Evolutionary conservation across 1,140 invertebrate species (phyloP).

Genomic region (Macrosteles quadrilineatus): DNA sequence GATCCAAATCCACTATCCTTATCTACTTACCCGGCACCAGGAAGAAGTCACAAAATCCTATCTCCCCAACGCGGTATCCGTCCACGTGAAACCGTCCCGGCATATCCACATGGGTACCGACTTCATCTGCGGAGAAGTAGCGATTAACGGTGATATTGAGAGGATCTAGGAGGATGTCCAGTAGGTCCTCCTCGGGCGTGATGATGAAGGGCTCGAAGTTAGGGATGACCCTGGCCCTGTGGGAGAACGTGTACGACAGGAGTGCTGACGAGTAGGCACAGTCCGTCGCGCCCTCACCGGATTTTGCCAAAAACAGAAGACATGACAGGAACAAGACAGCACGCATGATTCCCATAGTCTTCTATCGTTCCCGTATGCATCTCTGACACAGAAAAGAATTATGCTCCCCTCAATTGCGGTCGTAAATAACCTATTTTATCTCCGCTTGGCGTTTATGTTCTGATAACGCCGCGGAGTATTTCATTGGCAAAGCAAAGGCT

Average conservation of each 20-base stretch:
- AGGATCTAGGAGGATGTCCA: background rate
- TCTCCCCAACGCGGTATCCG: slow-evolving; percentile 3
- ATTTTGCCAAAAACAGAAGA: slow-evolving; percentile 4
- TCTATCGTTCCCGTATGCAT: slow-evolving; percentile 12
- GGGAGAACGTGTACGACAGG: background rate
- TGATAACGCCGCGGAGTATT: slow-evolving; percentile 1
- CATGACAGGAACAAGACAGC: slow-evolving; percentile 13
- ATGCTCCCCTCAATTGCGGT: background rate
- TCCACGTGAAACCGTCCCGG: background rate
- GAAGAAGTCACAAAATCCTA: slow-evolving; percentile 11
- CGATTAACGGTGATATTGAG: background rate
- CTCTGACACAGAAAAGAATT: slow-evolving; percentile 11
- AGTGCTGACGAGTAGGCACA: background rate
- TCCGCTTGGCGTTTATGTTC: background rate
- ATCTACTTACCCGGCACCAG: slow-evolving; percentile 3
- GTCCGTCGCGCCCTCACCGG: background rate
- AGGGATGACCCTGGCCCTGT: background rate
- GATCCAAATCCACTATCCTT: too few relatives aligned
- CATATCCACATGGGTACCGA: background rate
- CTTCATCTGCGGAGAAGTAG: slow-evolving; percentile 7
- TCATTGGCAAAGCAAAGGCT: slow-evolving; percentile 2
- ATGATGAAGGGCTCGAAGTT: background rate
- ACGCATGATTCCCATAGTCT: slow-evolving; percentile 14
- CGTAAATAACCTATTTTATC: slow-evolving; percentile 4
- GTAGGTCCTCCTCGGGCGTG: background rate